Percentiles rank a stretch among this genome's conserved stretches.
Evolutionary conservation across 2,113 vertebrate species (phyloP).

Genomic region (Thryonomys swinderianus): DNA sequence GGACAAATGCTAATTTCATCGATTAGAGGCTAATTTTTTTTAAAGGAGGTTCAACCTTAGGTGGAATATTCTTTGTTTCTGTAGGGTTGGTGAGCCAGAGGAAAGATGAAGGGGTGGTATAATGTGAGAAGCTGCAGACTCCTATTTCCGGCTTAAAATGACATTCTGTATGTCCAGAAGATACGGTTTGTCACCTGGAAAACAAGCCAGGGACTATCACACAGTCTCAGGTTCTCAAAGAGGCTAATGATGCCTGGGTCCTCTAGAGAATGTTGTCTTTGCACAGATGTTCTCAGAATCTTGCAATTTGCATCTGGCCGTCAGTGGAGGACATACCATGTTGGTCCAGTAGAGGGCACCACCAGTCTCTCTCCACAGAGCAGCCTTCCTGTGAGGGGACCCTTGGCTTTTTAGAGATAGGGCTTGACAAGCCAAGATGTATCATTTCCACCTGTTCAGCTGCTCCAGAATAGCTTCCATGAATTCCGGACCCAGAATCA

Average conservation of each 20-base stretch:
- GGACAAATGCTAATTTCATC: constrained; percentile 77
- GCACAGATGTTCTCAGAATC: not conserved
- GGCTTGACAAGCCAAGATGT: no score
- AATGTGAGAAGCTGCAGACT: not conserved
- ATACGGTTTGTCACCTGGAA: constrained; percentile 51
- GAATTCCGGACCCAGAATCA: not conserved
- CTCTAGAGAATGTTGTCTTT: constrained; percentile 37
- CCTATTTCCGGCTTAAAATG: constrained; percentile 45
- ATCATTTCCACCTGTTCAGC: not conserved
- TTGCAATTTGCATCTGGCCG: constrained; percentile 36
- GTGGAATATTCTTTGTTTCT: not conserved
- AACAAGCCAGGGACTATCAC: constrained; percentile 18
- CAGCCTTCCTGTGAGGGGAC: not conserved
- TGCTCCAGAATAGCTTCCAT: not conserved
- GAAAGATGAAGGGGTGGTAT: not conserved
- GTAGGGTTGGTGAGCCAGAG: constrained; percentile 12
- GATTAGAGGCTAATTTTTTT: constrained; percentile 61
- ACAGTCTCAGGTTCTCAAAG: constrained; percentile 42
- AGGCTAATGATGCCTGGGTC: constrained; percentile 57
- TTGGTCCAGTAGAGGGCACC: not conserved
- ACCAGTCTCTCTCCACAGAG: not conserved
- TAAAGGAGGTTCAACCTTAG: constrained; percentile 30
- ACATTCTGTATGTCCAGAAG: not conserved
- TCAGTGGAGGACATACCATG: not conserved
- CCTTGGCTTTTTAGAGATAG: not conserved